Conservation (phyloP, 2,797 vertebrate species). For the Balearica regulorum region DNA sequence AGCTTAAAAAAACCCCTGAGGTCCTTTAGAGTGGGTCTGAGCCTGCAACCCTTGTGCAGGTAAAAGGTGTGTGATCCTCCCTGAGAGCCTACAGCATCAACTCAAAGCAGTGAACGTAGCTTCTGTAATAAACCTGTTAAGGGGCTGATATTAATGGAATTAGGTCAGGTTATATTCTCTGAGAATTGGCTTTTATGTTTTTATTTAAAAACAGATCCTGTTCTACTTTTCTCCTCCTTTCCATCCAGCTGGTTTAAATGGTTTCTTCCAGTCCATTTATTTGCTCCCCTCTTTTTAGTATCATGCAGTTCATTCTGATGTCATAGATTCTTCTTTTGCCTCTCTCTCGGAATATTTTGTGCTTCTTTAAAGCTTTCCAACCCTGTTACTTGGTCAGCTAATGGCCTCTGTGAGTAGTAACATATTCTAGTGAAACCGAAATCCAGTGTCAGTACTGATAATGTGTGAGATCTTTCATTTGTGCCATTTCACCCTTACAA, state of each 20-base stretch:
- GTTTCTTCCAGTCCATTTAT: not conserved
- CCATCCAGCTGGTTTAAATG: not conserved
- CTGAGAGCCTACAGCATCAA: not conserved
- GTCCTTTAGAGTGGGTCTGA: not conserved
- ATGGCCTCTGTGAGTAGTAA: not conserved
- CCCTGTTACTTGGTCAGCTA: not conserved
- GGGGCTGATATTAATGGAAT: not conserved
- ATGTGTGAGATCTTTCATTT: not conserved
- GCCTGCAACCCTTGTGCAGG: not conserved
- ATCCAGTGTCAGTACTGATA: not conserved
- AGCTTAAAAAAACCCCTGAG: not conserved
- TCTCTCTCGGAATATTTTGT: not conserved
- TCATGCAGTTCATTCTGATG: not conserved
- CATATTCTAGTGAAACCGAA: not conserved
- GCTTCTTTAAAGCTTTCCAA: not conserved
- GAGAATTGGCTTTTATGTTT: fast-evolving
- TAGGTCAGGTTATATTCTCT: not conserved
- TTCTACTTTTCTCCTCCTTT: not conserved
- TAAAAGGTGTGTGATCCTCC: not conserved
- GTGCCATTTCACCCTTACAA: not conserved
- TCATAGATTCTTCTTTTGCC: not conserved
- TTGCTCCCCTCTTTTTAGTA: not conserved
- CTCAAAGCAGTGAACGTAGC: not conserved
- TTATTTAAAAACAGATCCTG: not conserved
- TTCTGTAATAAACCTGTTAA: not conserved